A percentile compares a stretch with the other conserved stretches of the same genome.
phyloP scores from a whole-genome alignment of 1,140 invertebrate species.

The Harlomillsia oculata region DNA sequence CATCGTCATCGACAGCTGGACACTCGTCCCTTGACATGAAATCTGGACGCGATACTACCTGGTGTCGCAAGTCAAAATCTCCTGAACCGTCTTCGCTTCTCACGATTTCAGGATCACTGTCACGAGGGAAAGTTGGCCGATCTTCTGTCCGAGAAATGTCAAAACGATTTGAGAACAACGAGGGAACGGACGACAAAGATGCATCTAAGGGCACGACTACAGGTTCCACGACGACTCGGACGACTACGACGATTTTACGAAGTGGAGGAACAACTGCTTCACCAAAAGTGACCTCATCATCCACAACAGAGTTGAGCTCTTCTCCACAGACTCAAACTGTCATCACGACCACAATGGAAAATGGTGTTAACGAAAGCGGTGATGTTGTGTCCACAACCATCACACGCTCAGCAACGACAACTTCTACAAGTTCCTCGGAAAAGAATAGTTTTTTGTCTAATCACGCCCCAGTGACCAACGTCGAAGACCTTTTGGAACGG shows the following conservation, averaged over 20 bases:
- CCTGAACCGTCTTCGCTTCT: neutral
- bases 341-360: no score
- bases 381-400: no score
- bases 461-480: constrained; percentile 54
- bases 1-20: neutral
- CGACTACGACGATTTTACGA: neutral
- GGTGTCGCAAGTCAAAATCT: neutral
- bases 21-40: neutral
- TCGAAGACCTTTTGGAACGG: constrained; percentile 59
- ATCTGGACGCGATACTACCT: neutral
- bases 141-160: constrained; percentile 34
- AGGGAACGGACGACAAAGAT: no score
- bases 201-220: neutral
- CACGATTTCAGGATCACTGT: constrained; percentile 6
- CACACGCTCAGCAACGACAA: no score
- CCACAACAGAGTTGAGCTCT: no score
- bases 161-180: constrained; percentile 11
- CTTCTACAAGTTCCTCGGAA: no score
- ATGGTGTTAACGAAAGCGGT: no score
- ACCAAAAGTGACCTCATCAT: neutral
- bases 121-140: constrained; percentile 26
- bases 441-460: constrained; percentile 41
- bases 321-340: no score
- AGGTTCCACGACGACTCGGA: neutral
- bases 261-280: neutral